Conservation (phyloP, 2,888 invertebrate genomes). For the Cephalotes varians region DNA sequence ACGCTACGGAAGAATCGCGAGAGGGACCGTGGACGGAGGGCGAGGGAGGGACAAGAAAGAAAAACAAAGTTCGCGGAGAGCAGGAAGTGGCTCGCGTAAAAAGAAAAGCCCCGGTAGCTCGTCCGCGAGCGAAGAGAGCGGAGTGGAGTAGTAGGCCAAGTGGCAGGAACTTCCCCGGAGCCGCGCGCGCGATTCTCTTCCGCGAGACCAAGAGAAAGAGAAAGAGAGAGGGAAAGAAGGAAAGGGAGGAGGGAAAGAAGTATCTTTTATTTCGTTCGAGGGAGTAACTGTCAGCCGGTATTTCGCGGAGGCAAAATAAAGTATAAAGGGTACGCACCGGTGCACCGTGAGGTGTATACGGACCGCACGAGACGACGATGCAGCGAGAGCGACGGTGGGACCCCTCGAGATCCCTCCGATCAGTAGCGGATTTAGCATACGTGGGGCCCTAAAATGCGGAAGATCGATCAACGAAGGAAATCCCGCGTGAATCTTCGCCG, state of each 20-base stretch:
- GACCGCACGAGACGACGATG: slow-evolving; percentile 36
- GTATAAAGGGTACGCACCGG: slow-evolving; percentile 78
- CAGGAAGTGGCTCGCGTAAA: slow-evolving; percentile 82
- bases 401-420: slow-evolving; percentile 29
- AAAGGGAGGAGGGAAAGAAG: slow-evolving; percentile 55
- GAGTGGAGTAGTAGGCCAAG: slow-evolving; percentile 85
- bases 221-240: slow-evolving; percentile 18
- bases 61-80: slow-evolving; percentile 73
- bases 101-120: slow-evolving; percentile 80
- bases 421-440: slow-evolving; percentile 31
- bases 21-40: slow-evolving; percentile 31
- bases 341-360: slow-evolving; percentile 75
- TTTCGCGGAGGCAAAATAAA: slow-evolving; percentile 79
- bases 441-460: neutral
- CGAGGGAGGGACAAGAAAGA: slow-evolving; percentile 69
- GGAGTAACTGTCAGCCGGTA: slow-evolving; percentile 79
- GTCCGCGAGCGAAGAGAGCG: slow-evolving; percentile 76
- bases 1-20: slow-evolving; percentile 45
- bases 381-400: slow-evolving; percentile 13
- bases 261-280: slow-evolving; percentile 79
- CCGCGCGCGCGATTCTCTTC: slow-evolving; percentile 67
- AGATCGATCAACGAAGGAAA: neutral
- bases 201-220: slow-evolving; percentile 51
- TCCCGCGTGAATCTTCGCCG: neutral
- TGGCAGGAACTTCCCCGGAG: slow-evolving; percentile 81